Evolutionary conservation across 2,113 vertebrate genomes (phyloP).

Genomic region (Hemibagrus wyckioides): DNA sequence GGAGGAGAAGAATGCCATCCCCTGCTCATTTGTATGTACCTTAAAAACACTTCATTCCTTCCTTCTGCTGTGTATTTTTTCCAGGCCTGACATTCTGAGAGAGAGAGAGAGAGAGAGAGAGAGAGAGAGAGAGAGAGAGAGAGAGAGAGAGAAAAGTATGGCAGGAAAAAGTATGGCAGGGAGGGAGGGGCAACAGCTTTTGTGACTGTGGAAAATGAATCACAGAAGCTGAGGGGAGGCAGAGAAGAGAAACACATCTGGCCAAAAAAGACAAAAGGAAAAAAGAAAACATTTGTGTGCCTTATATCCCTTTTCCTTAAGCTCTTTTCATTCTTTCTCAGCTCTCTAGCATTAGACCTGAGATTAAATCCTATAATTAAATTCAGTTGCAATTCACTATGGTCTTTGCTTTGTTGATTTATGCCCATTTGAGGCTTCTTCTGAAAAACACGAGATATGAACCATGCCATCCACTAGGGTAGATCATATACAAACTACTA

Average conservation of each 20-base stretch:
- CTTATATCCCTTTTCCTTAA: neutral
- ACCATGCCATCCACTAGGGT: conserved; percentile 1
- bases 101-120: conserved; percentile 27
- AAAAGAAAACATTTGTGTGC: conserved; percentile 44
- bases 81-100: conserved; percentile 49
- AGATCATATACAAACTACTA: conserved; percentile 7
- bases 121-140: conserved; percentile 22
- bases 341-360: neutral
- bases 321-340: neutral
- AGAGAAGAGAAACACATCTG: conserved; percentile 74
- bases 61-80: conserved; percentile 48
- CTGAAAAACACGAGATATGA: neutral
- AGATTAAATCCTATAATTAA: neutral
- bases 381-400: neutral
- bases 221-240: conserved; percentile 64
- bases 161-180: conserved; percentile 24
- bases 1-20: conserved; percentile 22
- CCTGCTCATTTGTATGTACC: conserved; percentile 16
- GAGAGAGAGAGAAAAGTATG: conserved; percentile 37
- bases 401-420: neutral
- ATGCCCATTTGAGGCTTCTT: neutral
- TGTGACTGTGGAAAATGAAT: conserved; percentile 76
- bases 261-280: conserved; percentile 43
- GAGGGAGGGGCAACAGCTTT: conserved; percentile 42
- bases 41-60: conserved; percentile 58